phyloP scores from a whole-genome alignment of 1,140 invertebrate genomes.

The Atta colombica region DNA sequence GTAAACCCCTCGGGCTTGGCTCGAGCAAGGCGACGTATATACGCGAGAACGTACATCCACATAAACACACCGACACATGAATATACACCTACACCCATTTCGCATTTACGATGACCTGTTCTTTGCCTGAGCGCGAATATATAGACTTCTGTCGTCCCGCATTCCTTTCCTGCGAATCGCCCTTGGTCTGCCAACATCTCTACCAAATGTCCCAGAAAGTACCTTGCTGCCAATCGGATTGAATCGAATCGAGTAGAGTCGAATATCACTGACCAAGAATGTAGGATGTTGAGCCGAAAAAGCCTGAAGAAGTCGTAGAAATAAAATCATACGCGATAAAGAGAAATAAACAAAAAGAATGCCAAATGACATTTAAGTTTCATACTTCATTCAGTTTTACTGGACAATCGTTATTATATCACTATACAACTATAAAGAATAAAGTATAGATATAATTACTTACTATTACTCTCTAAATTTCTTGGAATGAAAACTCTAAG shows the following conservation, averaged over 20 bases:
- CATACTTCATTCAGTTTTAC: not conserved
- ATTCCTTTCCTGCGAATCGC: conserved; percentile 46
- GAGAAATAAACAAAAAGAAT: conserved; percentile 21
- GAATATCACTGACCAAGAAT: conserved; percentile 77
- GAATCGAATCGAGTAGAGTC: conserved; percentile 73
- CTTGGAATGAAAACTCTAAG: no score
- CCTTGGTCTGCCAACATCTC: conserved; percentile 74
- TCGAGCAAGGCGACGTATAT: conserved; percentile 71
- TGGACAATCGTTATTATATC: not conserved
- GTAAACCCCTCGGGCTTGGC: conserved; percentile 84
- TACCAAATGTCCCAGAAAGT: conserved; percentile 81
- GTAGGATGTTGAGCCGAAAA: conserved; percentile 41
- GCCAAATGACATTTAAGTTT: not conserved
- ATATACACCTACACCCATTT: conserved; percentile 45
- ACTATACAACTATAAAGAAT: not conserved
- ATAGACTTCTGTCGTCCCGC: conserved; percentile 61
- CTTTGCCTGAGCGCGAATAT: conserved; percentile 37
- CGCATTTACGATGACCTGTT: conserved; percentile 52
- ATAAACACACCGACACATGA: conserved; percentile 19
- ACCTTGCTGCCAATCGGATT: conserved; percentile 34
- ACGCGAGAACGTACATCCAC: conserved; percentile 51
- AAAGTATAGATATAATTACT: not conserved
- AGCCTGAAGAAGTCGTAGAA: conserved; percentile 60
- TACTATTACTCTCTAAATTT: not conserved
- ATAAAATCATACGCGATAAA: conserved; percentile 16